A percentile compares a stretch with the other conserved stretches of the same genome.
phyloP scores from a whole-genome alignment of 2,113 vertebrate species.

The Tychaedon coryphoeus region DNA sequence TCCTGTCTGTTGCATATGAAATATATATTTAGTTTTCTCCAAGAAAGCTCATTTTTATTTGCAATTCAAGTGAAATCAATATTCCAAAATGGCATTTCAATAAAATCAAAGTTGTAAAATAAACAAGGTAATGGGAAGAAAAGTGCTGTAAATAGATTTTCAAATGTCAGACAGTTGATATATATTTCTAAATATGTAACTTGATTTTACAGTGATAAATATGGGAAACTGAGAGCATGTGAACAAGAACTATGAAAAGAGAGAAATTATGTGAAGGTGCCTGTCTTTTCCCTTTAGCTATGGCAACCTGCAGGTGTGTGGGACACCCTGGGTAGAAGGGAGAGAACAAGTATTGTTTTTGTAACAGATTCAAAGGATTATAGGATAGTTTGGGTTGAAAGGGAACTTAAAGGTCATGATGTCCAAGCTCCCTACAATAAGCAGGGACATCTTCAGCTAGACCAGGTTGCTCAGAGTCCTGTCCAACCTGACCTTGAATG shows the following conservation, averaged over 20 bases:
- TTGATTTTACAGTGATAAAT: not conserved
- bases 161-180: not conserved
- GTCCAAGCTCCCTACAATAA: not conserved
- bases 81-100: slow-evolving; percentile 16
- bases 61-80: not conserved
- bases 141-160: not conserved
- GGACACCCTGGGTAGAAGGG: not conserved
- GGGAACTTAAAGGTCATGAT: not conserved
- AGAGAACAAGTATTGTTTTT: not conserved
- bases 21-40: not conserved
- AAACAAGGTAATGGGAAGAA: slow-evolving; percentile 4
- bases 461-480: not conserved
- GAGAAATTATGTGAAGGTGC: not conserved
- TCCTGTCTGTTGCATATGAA: not conserved
- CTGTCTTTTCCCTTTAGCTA: not conserved
- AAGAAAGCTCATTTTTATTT: slow-evolving; percentile 11
- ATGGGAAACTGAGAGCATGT: not conserved
- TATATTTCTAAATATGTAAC: not conserved
- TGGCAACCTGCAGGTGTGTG: not conserved
- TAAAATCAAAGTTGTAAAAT: slow-evolving; percentile 8
- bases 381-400: not conserved
- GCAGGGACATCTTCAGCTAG: not conserved
- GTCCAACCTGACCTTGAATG: not conserved
- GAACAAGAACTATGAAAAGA: not conserved
- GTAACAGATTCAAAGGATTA: not conserved